Conservation (phyloP, 2,113 vertebrate genomes). For the Cyprinodon tularosa region DNA sequence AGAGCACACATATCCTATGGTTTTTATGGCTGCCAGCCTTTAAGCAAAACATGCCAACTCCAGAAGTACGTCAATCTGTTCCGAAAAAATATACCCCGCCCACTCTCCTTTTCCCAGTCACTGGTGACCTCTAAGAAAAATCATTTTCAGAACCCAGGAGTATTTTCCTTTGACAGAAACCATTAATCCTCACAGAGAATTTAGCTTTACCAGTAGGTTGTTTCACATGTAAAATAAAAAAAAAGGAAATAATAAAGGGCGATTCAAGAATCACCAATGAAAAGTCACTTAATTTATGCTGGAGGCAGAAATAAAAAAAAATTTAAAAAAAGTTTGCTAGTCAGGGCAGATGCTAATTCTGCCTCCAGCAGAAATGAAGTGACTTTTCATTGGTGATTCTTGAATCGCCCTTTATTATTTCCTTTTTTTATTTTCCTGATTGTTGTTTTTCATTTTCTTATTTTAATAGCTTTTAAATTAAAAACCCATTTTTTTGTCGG, state of each 20-base stretch:
- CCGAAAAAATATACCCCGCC: not conserved
- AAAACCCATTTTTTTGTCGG: no score
- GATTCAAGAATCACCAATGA: not conserved
- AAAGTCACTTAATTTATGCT: no score
- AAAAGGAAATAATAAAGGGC: no score
- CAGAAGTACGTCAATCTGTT: slow-evolving; percentile 3
- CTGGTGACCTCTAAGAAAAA: slow-evolving; percentile 50
- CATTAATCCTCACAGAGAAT: slow-evolving; percentile 47
- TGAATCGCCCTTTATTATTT: no score
- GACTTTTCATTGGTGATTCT: no score
- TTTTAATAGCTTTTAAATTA: no score
- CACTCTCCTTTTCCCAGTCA: slow-evolving; percentile 7
- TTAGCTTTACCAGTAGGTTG: slow-evolving; percentile 15
- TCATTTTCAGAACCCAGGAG: slow-evolving; percentile 33
- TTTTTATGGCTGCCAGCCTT: slow-evolving; percentile 2
- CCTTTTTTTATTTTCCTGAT: no score
- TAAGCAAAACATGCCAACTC: not conserved
- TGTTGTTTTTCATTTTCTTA: no score
- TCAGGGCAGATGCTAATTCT: no score
- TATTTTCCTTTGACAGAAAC: slow-evolving; percentile 42
- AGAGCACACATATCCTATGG: slow-evolving; percentile 1
- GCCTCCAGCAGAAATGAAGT: no score
- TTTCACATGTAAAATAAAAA: not conserved
- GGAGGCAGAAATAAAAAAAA: no score
- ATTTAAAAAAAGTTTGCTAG: no score